Conservation (phyloP, 2,113 vertebrate genomes). For the Myotis yumanensis region DNA sequence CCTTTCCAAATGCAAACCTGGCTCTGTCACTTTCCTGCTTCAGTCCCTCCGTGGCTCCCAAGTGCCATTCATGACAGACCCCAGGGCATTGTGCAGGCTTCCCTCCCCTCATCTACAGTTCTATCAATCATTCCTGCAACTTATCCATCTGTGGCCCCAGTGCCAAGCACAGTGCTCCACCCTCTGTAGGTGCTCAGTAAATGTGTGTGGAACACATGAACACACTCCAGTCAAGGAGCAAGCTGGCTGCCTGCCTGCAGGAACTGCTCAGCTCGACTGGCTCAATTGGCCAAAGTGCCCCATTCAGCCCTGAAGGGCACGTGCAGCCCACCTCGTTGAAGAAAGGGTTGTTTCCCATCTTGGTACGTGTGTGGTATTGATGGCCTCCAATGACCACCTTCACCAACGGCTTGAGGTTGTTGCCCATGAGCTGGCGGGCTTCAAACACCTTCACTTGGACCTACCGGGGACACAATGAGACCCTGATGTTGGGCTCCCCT, state of each 20-base stretch:
- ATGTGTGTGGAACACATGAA: neutral
- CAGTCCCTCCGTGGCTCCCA: neutral
- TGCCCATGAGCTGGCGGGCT: constrained; percentile 79
- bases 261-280: neutral
- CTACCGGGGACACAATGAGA: constrained; percentile 24
- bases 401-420: constrained; percentile 74
- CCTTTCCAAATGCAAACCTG: neutral
- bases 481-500: too few species aligned
- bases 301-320: neutral
- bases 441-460: constrained; percentile 78
- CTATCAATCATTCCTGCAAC: neutral
- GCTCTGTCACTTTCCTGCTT: neutral
- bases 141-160: neutral
- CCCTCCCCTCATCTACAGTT: neutral
- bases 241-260: neutral
- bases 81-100: neutral
- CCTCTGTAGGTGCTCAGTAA: neutral
- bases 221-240: neutral
- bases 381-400: constrained; percentile 70
- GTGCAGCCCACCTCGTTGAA: constrained; percentile 77
- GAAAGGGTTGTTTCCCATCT: constrained; percentile 77
- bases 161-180: neutral
- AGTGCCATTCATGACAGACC: neutral
- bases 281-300: neutral
- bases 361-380: constrained; percentile 62